Base-by-base conservation (phyloP, 2,113 vertebrate genomes). In the Lophius piscatorius region DNA sequence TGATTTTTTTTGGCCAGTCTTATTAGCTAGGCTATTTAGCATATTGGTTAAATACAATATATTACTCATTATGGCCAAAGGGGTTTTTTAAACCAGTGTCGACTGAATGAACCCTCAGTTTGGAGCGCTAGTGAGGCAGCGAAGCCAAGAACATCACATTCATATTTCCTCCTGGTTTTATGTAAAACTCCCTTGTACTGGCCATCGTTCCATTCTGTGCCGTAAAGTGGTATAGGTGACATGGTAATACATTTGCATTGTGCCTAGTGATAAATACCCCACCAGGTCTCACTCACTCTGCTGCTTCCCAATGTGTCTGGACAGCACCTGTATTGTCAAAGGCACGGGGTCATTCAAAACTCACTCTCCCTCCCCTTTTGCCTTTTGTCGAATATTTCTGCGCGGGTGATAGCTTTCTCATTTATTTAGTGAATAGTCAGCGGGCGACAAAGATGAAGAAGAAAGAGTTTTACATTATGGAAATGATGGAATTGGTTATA, bases 401-500 rank as follows among this genome's bases (percentile, higher is more conserved):
- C 59, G 74, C 79, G 74, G 70, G 78, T 86, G 90, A 91, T 91
- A 90, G 90, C 91, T 91, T 91, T 87, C 88, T 91, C 91, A 91
- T 91, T 92, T 92, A 91, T 91, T 91, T 90, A 80, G 88, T 93
- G 91, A 92, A 91, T 92, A 86, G 90, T 88, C 72, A 26, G 83
- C 73, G 63, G 68, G 67, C 21, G 47, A 70, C 77, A 67, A 77
- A 80, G 75, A 84, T 23, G 41, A 44, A 44, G 26, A 83, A 84
- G 81, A 84, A 76, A 80, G 74, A 45, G 10, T 92, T 91, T 90
- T 88, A 90, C 88, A 92, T 92, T 92, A 91, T 92, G 91, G 88
- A 92, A 91, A 92, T 92, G 87, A 86, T 51, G 82, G 78, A 88
- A 86, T 71, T 79, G 82, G 60, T 87, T 88, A 86, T 93, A 92